phyloP scores from a whole-genome alignment of 2,797 vertebrate genomes.

The Dallia pectoralis region DNA sequence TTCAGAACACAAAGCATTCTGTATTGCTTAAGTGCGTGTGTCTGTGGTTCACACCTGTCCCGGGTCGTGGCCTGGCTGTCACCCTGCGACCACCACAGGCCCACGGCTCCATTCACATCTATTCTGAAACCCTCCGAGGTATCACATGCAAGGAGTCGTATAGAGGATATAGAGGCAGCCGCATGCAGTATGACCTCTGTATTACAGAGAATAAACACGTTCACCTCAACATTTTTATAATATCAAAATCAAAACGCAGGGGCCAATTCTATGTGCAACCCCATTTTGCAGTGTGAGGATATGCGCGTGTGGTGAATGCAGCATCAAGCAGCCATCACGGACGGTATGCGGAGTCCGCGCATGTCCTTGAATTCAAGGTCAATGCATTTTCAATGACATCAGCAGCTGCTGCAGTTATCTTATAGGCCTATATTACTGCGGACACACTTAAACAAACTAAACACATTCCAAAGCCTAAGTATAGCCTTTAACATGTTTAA shows the following conservation, averaged over 20 bases:
- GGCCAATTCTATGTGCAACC: too few relatives aligned
- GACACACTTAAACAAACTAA: neutral
- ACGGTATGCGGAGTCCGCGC: constrained; percentile 71
- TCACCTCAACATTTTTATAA: too few relatives aligned
- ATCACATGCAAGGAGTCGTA: too few relatives aligned
- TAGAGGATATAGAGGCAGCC: too few relatives aligned
- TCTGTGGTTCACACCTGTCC: constrained; percentile 70
- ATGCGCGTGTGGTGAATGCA: constrained; percentile 60
- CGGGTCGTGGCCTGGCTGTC: constrained; percentile 70
- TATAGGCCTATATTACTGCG: neutral
- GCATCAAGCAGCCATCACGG: constrained; percentile 69
- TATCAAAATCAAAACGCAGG: too few relatives aligned
- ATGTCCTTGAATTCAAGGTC: constrained; percentile 82
- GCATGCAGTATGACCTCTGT: too few relatives aligned
- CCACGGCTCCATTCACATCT: neutral
- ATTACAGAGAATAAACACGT: too few relatives aligned
- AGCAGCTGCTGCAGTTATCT: constrained; percentile 33
- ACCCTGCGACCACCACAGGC: constrained; percentile 47
- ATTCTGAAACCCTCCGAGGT: too few relatives aligned
- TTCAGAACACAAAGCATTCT: neutral
- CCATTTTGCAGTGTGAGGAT: neutral
- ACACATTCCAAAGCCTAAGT: neutral
- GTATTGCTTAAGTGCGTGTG: constrained; percentile 50
- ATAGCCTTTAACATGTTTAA: neutral
- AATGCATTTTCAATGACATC: constrained; percentile 68